A percentile compares a stretch with the other conserved stretches of the same genome.
Evolutionary conservation across 2,113 vertebrate species (phyloP).

Genomic region (Solea solea): DNA sequence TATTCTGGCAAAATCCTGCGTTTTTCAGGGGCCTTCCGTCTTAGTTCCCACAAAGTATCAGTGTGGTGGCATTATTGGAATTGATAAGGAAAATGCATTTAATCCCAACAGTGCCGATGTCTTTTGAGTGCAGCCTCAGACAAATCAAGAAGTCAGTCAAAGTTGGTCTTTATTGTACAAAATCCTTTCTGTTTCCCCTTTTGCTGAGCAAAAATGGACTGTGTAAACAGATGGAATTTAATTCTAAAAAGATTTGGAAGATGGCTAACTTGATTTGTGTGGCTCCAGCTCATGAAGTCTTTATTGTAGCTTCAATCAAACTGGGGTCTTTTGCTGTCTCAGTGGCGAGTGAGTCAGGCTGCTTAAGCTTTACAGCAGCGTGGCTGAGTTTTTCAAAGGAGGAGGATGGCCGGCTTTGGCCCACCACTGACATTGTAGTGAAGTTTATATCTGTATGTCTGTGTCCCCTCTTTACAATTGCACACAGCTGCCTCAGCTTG

Average conservation of each 20-base stretch:
- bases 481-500: background rate
- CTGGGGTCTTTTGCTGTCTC: background rate
- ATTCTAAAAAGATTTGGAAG: slow-evolving; percentile 2
- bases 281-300: background rate
- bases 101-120: background rate
- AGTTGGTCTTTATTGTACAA: background rate
- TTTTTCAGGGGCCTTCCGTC: too few relatives aligned
- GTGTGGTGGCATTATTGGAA: background rate
- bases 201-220: background rate
- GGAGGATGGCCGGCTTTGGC: too few relatives aligned
- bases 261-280: background rate
- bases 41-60: too few relatives aligned
- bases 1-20: too few relatives aligned
- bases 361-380: background rate
- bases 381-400: background rate
- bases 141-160: background rate
- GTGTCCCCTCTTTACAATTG: too few relatives aligned
- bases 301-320: background rate
- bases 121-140: background rate
- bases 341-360: background rate
- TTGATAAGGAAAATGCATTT: background rate
- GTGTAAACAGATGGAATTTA: background rate
- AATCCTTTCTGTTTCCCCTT: background rate
- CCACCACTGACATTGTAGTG: background rate
- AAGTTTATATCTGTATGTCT: background rate